Evolutionary conservation across 2,797 vertebrate species (phyloP), one percentile per base, ranked within the genome.

Genomic region (Neosilurus mollespiculum): DNA sequence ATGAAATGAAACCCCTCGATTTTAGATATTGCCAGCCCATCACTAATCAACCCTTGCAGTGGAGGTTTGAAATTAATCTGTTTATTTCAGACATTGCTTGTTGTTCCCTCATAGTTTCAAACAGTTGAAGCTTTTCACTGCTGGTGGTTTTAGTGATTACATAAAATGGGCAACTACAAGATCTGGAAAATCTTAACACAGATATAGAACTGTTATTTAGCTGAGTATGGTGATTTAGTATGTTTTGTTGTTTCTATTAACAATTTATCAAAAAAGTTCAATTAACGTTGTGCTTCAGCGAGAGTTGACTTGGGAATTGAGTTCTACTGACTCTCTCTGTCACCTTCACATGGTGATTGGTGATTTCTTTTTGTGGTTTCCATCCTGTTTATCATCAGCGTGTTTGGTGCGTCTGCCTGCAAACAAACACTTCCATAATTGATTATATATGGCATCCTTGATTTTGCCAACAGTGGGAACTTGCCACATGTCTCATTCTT

Each of bases 371-470:
- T 58, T 73, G 30, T 54, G 81, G 78, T 87, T 88, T 86, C 24
- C 34, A 51, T 86, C 80, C 65, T 81, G 77, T 85, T 81, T 34
- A 22, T 88, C 69, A 80, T 37, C 58, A 77, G 34, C 64, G 58
- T 84, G 80, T 89, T 89, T 77, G 30, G 80, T 80, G 70, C 85
- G 87, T 87, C 87, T 78, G 83, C 83, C 62, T 89, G 81, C 85
- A 88, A 90, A 90, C 87, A 89, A 90, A 90, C 87, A 85, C 71
- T 84, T 81, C 80, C 61, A 80, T 80, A 84, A 85, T 90, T 90
- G 89, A 84, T 88, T 92, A 72, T 70, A 30, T 87, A 61, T 79
- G 6, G 86, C 34, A 69, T 26, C 34, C 66, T 73, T 34, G 51
- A 87, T 85, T 84, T 87, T 70, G 81, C 81, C 76, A 86, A 43